Evolutionary conservation across 2,797 vertebrate species (phyloP).

Genomic region (Phataginus tricuspis): DNA sequence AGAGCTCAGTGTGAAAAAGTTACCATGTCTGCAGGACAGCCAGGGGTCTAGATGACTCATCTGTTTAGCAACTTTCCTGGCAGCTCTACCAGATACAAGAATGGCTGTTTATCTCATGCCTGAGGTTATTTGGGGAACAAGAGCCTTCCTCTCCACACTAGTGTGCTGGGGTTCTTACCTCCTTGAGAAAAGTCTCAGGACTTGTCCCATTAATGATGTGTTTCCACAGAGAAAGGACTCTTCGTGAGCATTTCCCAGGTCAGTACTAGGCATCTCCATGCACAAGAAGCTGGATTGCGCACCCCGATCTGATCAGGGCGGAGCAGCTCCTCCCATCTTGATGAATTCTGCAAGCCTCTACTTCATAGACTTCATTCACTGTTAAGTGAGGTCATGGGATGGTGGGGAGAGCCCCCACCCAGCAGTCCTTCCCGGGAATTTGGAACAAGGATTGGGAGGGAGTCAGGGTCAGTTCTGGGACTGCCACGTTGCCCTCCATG

Average conservation of each 20-base stretch:
- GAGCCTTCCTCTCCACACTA: neutral
- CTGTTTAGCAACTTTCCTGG: neutral
- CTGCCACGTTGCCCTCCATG: fast-evolving
- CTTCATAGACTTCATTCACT: neutral
- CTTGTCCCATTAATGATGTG: neutral
- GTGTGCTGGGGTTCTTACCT: neutral
- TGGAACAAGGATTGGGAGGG: neutral
- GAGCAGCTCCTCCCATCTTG: neutral
- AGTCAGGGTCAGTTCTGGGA: neutral
- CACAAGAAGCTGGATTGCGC: fast-evolving
- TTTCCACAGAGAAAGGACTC: neutral
- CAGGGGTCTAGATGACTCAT: neutral
- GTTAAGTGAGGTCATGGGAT: neutral
- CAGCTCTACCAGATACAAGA: neutral
- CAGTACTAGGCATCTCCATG: neutral
- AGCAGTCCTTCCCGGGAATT: neutral
- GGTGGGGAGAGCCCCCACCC: neutral
- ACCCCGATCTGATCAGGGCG: neutral
- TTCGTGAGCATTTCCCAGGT: neutral
- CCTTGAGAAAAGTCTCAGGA: constrained; percentile 1
- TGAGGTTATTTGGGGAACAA: neutral
- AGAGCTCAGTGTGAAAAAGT: neutral
- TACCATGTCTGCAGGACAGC: neutral
- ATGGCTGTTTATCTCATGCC: neutral
- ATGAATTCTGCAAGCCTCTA: neutral